A percentile compares a stretch with the other conserved stretches of the same genome.
Evolutionary conservation across 2,113 vertebrate species (phyloP).

Genomic region (Coptodon rendalli): DNA sequence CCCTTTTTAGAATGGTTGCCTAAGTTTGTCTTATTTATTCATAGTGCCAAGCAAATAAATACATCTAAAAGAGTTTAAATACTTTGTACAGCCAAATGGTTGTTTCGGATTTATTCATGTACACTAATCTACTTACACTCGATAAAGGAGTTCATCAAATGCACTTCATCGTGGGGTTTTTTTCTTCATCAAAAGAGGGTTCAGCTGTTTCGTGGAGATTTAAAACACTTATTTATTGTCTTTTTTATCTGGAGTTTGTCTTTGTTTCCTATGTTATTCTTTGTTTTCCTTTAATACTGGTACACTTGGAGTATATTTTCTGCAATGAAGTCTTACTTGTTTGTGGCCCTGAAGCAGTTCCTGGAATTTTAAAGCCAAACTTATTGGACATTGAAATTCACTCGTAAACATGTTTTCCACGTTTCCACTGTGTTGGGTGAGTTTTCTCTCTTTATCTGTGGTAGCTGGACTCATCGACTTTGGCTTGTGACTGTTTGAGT

Average conservation of each 20-base stretch:
- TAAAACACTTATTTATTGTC: background rate
- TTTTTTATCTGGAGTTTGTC: background rate
- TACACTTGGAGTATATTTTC: background rate
- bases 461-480: background rate
- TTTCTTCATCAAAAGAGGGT: background rate
- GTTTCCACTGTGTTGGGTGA: background rate
- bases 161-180: rapidly evolving
- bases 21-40: background rate
- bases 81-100: background rate
- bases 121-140: background rate
- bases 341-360: background rate
- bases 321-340: background rate
- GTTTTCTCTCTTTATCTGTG: background rate
- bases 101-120: background rate
- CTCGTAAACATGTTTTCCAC: background rate
- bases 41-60: background rate
- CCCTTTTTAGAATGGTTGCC: background rate
- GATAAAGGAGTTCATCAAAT: background rate
- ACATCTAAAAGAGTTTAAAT: background rate
- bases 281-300: background rate
- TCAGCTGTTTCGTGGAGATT: background rate
- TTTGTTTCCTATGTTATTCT: background rate
- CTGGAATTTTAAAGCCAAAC: background rate
- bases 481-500: background rate
- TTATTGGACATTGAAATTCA: background rate